phyloP scores from a whole-genome alignment of 2,113 vertebrate genomes.

The Syngnathus floridae region DNA sequence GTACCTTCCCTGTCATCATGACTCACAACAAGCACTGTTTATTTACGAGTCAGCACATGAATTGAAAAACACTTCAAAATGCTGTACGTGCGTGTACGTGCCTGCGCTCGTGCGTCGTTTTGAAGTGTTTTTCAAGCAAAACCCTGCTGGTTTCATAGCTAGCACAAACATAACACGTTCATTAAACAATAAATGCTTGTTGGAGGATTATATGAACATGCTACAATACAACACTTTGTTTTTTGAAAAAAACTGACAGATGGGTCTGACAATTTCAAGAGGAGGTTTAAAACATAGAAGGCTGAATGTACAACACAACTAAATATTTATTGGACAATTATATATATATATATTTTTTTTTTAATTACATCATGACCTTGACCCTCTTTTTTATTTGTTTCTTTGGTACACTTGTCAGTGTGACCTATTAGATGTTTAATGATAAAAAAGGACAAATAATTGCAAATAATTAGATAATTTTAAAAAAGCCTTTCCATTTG shows the following conservation, averaged over 20 bases:
- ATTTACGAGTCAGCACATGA: neutral
- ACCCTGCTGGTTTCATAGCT: neutral
- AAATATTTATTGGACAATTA: no score
- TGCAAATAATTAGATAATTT: no score
- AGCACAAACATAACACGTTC: neutral
- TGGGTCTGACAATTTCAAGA: neutral
- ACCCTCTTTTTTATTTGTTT: neutral
- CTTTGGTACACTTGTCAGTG: neutral
- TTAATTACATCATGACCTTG: neutral
- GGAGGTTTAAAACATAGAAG: neutral
- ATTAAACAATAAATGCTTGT: neutral
- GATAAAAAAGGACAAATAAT: no score
- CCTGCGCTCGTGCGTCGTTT: neutral
- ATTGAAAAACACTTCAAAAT: no score
- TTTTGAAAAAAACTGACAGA: neutral
- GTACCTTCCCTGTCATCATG: neutral
- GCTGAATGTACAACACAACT: neutral
- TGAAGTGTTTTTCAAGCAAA: neutral
- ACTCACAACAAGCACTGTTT: constrained; percentile 1
- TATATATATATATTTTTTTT: no score
- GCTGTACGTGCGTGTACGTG: no score
- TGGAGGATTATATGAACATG: neutral
- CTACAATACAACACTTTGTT: neutral
- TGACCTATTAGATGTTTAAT: neutral
- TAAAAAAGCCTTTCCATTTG: no score